Evolutionary conservation across 2,113 vertebrate genomes (phyloP), one percentile per base, ranked within the genome.

Genomic region (Megalops atlanticus): DNA sequence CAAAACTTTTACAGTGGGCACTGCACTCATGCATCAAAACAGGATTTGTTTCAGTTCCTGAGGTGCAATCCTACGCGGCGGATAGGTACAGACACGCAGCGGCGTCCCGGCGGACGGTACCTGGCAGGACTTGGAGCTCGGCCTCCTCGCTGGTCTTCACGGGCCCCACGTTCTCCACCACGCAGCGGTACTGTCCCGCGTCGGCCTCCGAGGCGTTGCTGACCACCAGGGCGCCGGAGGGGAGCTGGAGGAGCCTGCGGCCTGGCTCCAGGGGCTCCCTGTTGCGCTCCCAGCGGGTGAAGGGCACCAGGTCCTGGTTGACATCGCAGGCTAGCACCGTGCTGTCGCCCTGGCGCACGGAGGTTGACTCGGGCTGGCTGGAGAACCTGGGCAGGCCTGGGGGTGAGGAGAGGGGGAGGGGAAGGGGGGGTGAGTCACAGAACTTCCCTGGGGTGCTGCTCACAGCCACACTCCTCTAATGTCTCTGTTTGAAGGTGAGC

Each of bases 111-210:
- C 52, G 15, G 3, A 3, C 27, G 24, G 82, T 95, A 99, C 97
- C 97, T 94, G 95, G 88, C 72, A 96, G 89, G 16, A 97, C 83
- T 78, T 89, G 93, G 68, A 99, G 92, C 89, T 95, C 94, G 0
- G 94, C 97, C 86, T 99, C 98, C 0, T 99, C 98, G 5, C 97
- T 98, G 85, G 92, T 92, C 87, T 99, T 99, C 18, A 93, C 92
- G 0, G 93, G 80, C 0, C 96, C 97, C 0, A 91, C 93, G 0
- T 92, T 93, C 82, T 97, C 98, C 27, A 98, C 90, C 75, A 94
- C 0, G 24, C 98, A 99, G 83, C 96, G 96, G 38, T 99, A 99
- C 0, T 94, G 89, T 0, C 97, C 98, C 0, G 88, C 91, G 36
- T 99, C 97, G 0, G 11, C 41, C 68, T 96, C 95, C 0, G 96